These are phyloP conservation scores for Platalea minor DNA, from an alignment of 2,797 vertebrate genomes.

Conservation along the genomic window DNA sequence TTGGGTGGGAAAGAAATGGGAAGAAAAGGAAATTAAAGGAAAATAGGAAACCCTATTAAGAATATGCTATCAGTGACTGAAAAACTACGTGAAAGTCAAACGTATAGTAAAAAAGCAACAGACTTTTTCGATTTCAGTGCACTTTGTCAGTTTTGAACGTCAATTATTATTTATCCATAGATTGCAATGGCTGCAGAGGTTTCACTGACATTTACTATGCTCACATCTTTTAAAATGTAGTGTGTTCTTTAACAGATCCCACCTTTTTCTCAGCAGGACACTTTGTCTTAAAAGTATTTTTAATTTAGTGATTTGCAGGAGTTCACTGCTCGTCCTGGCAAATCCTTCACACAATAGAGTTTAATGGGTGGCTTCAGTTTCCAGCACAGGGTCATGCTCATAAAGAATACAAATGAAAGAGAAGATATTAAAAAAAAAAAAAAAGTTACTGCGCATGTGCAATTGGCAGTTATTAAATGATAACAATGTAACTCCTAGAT, in stretches of 20 bases:
- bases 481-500: slow-evolving; percentile 27
- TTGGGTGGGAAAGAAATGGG: neutral
- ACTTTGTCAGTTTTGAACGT: neutral
- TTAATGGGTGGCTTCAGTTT: slow-evolving; percentile 26
- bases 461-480: slow-evolving; percentile 1
- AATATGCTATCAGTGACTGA: neutral
- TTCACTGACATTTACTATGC: neutral
- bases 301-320: slow-evolving; percentile 7
- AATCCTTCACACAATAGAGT: slow-evolving; percentile 2
- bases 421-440: neutral
- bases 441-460: slow-evolving; percentile 51
- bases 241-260: neutral
- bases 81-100: neutral
- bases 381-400: slow-evolving; percentile 17
- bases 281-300: neutral
- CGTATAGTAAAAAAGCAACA: neutral
- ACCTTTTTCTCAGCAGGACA: neutral
- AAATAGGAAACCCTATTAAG: neutral
- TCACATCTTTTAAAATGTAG: neutral
- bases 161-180: neutral
- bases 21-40: neutral
- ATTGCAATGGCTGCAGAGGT: neutral
- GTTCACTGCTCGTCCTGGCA: neutral
- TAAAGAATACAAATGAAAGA: slow-evolving; percentile 36
- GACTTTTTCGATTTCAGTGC: neutral